Base-by-base conservation (phyloP, 2,797 vertebrate genomes). In the Borostomias antarcticus region DNA sequence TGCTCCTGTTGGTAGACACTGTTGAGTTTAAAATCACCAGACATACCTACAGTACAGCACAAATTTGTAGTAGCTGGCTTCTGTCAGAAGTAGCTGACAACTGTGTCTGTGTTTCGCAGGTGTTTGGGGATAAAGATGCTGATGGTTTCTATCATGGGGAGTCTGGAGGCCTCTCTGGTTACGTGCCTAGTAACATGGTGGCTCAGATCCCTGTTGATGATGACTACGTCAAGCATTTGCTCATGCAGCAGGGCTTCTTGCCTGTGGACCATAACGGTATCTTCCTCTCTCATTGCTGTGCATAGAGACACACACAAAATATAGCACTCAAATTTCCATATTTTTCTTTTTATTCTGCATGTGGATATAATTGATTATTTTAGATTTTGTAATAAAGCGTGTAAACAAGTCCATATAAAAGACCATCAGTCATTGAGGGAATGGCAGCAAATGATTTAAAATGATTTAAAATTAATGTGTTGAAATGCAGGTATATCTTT, bases 151-250 rank as follows among this genome's bases (percentile, higher is more conserved):
- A 97, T 80, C 78, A 79, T 1, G 96, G 97, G 0, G 94, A 96
- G 80, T 92, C 91, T 2, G 92, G 87, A 0, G 96, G 95, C 48
- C 92, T 91, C 62, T 89, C 79, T 0, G 97, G 97, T 25, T 96
- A 94, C 64, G 92, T 99, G 60, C 96, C 97, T 1, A 95, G 96
- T 76, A 99, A 99, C 88, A 96, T 99, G 96, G 95, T 99, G 65
- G 92, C 95, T 11, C 96, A 98, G 84, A 85, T 99, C 75, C 92
- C 93, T 0, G 92, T 96, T 83, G 93, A 94, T 21, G 93, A 91
- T 2, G 85, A 87, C 1, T 84, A 89, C 4, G 75, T 93, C 56
- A 95, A 90, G 85, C 85, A 89, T 65, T 86, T 94, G 29, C 90
- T 98, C 35, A 79, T 96, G 37, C 91, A 91, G 79, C 87, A 89